These are phyloP conservation scores for Sarcophaga caerulescens DNA, from an alignment of 2,888 invertebrate species.

Conservation along the genomic window DNA sequence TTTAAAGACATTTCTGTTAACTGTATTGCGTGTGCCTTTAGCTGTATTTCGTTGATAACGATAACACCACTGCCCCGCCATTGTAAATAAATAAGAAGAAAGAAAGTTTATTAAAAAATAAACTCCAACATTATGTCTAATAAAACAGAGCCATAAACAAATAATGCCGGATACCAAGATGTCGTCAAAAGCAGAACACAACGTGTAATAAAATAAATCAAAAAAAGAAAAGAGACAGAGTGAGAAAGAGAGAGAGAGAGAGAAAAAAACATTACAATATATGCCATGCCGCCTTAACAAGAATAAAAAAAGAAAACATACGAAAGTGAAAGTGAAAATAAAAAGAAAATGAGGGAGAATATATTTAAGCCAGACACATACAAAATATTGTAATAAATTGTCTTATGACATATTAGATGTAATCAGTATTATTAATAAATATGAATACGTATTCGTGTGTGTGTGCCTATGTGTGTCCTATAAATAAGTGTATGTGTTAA, in stretches of 20 bases:
- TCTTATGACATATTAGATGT: slow-evolving; percentile 55
- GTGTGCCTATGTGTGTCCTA: neutral
- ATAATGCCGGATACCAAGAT: neutral
- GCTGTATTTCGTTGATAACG: slow-evolving; percentile 16
- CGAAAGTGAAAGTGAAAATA: neutral
- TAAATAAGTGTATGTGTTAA: no score
- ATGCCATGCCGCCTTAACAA: neutral
- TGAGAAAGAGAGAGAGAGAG: no score
- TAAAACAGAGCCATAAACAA: slow-evolving; percentile 12
- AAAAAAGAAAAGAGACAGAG: neutral
- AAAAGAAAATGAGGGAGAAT: neutral
- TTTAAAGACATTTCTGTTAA: neutral
- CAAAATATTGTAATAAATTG: slow-evolving; percentile 28
- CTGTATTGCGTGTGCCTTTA: neutral
- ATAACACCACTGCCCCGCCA: no score
- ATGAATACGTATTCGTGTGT: neutral
- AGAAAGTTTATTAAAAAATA: slow-evolving; percentile 20
- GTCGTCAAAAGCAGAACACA: neutral
- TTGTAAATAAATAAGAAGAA: neutral
- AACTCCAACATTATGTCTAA: slow-evolving; percentile 22
- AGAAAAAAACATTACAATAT: no score
- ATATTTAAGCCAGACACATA: slow-evolving; percentile 13
- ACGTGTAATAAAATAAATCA: neutral
- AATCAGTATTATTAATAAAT: slow-evolving; percentile 46
- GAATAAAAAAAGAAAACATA: neutral